Conservation (phyloP, 2,113 vertebrate genomes). For the Ovis aries region DNA sequence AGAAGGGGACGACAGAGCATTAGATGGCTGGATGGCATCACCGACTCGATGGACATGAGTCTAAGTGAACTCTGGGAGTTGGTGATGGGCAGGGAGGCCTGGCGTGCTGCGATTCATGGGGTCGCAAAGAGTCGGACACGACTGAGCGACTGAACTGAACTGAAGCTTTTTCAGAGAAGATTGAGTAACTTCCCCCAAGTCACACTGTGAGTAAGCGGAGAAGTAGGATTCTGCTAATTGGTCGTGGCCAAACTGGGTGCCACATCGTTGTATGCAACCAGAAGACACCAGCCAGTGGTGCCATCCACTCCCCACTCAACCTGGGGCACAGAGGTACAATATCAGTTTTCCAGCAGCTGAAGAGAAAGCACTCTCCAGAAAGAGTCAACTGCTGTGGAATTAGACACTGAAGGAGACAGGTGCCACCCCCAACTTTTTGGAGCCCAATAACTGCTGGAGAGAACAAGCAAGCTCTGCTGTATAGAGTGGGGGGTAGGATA, state of each 20-base stretch:
- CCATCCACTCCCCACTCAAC: background rate
- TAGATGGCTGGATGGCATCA: no score
- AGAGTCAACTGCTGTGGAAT: background rate
- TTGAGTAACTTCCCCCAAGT: background rate
- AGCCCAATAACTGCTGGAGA: background rate
- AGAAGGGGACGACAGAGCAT: no score
- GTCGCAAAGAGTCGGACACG: no score
- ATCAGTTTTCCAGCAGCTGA: background rate
- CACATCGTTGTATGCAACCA: background rate
- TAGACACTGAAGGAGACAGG: background rate
- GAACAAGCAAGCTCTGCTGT: background rate
- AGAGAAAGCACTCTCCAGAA: background rate
- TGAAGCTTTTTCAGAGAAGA: background rate
- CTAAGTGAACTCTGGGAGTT: no score
- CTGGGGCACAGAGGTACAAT: background rate
- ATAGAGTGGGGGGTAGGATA: background rate
- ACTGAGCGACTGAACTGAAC: no score
- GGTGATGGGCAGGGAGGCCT: no score
- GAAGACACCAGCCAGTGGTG: background rate
- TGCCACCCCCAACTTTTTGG: background rate
- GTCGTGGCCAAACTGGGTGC: background rate
- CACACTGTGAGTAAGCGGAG: background rate
- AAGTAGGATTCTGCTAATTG: background rate
- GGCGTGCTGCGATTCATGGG: no score
- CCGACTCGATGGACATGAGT: no score